phyloP scores from a whole-genome alignment of 30 jellyfish, hydroid and myxozoan genomes.

The Cassiopea andromeda region DNA sequence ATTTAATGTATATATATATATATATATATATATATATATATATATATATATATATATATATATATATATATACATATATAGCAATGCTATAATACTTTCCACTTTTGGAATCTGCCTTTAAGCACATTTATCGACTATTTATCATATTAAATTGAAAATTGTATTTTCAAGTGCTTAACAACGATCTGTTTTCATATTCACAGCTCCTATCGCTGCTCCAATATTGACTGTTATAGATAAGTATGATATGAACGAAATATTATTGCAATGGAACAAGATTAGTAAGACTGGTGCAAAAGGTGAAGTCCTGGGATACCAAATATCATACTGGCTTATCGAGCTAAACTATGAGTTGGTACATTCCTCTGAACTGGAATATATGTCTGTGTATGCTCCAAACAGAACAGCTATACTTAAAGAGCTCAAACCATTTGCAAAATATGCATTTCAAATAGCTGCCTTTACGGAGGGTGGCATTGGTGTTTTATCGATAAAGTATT shows the following conservation, averaged over 20 bases:
- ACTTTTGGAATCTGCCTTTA: too few species aligned
- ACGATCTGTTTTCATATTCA: background rate
- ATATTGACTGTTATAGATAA: slow-evolving; percentile 28
- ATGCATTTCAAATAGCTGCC: slow-evolving; percentile 36
- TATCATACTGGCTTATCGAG: slow-evolving; percentile 37
- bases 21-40: too few species aligned
- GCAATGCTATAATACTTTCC: too few species aligned
- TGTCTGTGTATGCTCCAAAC: slow-evolving; percentile 40
- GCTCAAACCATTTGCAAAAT: slow-evolving; percentile 35
- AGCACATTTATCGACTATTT: too few species aligned
- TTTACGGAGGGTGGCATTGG: slow-evolving; percentile 64
- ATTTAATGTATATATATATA: too few species aligned
- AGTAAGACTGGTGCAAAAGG: slow-evolving; percentile 44
- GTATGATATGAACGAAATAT: slow-evolving; percentile 24
- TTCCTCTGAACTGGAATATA: background rate
- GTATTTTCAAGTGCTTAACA: background rate
- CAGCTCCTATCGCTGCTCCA: slow-evolving; percentile 56
- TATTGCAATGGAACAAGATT: slow-evolving; percentile 36
- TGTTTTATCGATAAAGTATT: background rate
- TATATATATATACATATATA: too few species aligned
- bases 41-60: too few species aligned
- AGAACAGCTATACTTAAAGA: background rate
- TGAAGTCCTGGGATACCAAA: slow-evolving; percentile 60
- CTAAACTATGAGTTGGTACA: slow-evolving; percentile 19
- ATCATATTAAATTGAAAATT: too few species aligned